phyloP scores from a whole-genome alignment of 35 echinoderm and acorn worm genomes.

The Hemicentrotus pulcherrimus region DNA sequence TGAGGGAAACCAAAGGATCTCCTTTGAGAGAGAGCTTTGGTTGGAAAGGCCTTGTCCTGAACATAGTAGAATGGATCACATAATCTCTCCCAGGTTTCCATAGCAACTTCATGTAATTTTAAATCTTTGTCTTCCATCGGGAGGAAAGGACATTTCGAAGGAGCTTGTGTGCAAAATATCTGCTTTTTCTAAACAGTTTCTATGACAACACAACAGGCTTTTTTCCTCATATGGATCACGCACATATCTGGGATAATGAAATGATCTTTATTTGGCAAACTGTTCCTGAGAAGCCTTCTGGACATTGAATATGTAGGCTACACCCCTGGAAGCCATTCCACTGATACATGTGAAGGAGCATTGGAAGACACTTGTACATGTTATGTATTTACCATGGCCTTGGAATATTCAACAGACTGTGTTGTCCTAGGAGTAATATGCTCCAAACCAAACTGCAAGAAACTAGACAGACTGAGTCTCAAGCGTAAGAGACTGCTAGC shows the following conservation, averaged over 20 bases:
- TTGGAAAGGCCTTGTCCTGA: background rate
- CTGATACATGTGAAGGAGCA: background rate
- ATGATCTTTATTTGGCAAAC: background rate
- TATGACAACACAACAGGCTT: background rate
- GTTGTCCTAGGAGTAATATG: background rate
- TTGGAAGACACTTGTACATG: background rate
- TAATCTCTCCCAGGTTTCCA: background rate
- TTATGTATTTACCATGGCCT: background rate
- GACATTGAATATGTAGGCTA: background rate
- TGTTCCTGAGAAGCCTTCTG: background rate
- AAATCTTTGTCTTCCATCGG: background rate
- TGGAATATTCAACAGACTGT: conserved; percentile 11
- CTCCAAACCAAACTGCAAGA: background rate
- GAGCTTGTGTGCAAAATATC: background rate
- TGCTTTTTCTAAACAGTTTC: background rate
- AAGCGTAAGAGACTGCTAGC: background rate
- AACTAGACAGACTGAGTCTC: background rate
- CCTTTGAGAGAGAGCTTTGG: background rate
- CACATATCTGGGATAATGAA: background rate
- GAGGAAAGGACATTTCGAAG: background rate
- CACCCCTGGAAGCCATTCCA: background rate
- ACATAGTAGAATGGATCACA: background rate
- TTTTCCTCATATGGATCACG: background rate
- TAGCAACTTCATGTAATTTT: background rate
- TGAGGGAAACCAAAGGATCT: background rate